A percentile compares a stretch with the other conserved stretches of the same genome.
Evolutionary conservation across 2,797 vertebrate species (phyloP).

Genomic region (Acomys russatus): DNA sequence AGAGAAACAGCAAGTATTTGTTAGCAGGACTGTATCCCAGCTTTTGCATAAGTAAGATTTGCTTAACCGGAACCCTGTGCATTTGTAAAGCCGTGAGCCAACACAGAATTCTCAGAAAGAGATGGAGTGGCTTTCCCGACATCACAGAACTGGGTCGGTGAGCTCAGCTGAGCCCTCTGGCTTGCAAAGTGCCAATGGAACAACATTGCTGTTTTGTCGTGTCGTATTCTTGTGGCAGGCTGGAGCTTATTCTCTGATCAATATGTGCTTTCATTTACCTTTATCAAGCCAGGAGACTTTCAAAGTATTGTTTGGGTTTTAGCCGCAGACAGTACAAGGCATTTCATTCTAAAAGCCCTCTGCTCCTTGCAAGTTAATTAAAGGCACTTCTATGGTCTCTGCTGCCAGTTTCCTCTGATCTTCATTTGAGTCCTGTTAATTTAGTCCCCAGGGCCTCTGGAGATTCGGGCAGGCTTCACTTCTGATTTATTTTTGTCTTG

Average conservation of each 20-base stretch:
- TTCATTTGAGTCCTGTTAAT: conserved; percentile 75
- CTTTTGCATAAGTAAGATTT: conserved; percentile 54
- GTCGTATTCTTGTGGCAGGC: conserved; percentile 43
- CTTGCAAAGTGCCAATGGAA: conserved; percentile 37
- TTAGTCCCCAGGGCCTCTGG: conserved; percentile 81
- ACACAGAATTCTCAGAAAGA: conserved; percentile 39
- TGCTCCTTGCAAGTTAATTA: conserved; percentile 78
- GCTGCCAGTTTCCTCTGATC: conserved; percentile 69
- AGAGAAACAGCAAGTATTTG: conserved; percentile 53
- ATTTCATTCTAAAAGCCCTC: conserved; percentile 68
- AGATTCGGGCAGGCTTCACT: conserved; percentile 84
- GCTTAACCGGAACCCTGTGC: conserved; percentile 15
- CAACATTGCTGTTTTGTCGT: conserved; percentile 27
- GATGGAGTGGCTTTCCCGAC: conserved; percentile 44
- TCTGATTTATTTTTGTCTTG: conserved; percentile 87
- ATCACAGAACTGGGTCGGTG: conserved; percentile 17
- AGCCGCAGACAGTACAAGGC: conserved; percentile 35
- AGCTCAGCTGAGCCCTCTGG: conserved; percentile 17
- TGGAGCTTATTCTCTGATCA: conserved; percentile 53
- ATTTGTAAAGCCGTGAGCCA: conserved; percentile 37
- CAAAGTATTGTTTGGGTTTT: conserved; percentile 68
- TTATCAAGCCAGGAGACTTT: conserved; percentile 67
- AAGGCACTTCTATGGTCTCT: conserved; percentile 70
- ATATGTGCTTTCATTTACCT: conserved; percentile 55
- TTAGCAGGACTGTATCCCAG: conserved; percentile 39